Percentiles rank a stretch among this genome's conserved stretches.
These are phyloP conservation scores for Entomobrya multifasciata DNA, from an alignment of 2,888 invertebrate species.

Conservation along the genomic window DNA sequence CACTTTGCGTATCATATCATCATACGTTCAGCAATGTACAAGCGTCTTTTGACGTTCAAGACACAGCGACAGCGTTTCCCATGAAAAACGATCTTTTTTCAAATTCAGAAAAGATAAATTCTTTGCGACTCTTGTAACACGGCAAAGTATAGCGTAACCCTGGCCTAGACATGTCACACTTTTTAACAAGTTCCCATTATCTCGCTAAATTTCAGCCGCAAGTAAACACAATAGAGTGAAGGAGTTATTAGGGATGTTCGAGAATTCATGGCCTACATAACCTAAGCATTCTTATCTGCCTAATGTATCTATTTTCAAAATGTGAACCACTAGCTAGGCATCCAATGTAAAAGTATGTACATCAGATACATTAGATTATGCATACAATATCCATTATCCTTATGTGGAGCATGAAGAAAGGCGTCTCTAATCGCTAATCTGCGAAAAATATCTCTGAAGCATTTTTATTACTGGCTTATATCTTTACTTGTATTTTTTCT, in stretches of 20 bases:
- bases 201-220: slow-evolving; percentile 41
- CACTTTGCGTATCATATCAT: too few relatives aligned
- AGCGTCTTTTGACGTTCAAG: too few relatives aligned
- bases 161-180: slow-evolving; percentile 56
- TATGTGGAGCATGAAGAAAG: slow-evolving; percentile 47
- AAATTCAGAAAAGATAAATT: too few relatives aligned
- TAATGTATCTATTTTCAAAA: slow-evolving; percentile 37
- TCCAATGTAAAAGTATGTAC: neutral
- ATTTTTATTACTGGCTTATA: slow-evolving; percentile 31
- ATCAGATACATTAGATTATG: neutral
- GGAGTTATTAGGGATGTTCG: slow-evolving; percentile 38
- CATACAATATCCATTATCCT: slow-evolving; percentile 28
- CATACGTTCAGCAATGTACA: too few relatives aligned
- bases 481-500: neutral
- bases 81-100: too few relatives aligned
- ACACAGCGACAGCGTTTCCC: too few relatives aligned
- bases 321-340: neutral
- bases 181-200: slow-evolving; percentile 47
- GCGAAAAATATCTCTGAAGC: too few relatives aligned
- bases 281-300: slow-evolving; percentile 31
- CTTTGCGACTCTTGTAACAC: too few relatives aligned
- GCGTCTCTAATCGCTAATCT: neutral
- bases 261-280: slow-evolving; percentile 62
- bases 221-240: slow-evolving; percentile 39
- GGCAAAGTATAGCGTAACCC: slow-evolving; percentile 15